phyloP scores from a whole-genome alignment of 2,888 invertebrate species.

The Corythucha ciliata region DNA sequence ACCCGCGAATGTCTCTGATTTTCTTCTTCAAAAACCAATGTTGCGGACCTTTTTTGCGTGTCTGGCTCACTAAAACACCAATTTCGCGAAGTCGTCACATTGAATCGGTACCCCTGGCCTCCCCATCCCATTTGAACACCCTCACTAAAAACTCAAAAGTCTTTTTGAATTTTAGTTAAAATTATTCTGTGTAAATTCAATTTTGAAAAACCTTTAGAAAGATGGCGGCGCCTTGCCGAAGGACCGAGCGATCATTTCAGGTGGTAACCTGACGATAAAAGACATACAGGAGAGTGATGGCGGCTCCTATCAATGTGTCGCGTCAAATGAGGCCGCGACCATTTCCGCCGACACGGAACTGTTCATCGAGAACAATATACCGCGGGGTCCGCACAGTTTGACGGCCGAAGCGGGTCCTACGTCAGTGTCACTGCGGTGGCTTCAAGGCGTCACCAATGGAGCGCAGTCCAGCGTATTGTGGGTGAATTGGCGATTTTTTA shows the following conservation, averaged over 20 bases:
- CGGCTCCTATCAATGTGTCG: constrained; percentile 73
- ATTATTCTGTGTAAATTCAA: no score
- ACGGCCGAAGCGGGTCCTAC: constrained; percentile 61
- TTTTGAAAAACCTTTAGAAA: no score
- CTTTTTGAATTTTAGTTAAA: no score
- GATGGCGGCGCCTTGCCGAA: constrained; percentile 61
- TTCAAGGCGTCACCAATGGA: constrained; percentile 67
- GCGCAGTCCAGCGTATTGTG: constrained; percentile 78
- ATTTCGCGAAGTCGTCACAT: no score
- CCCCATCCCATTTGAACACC: no score
- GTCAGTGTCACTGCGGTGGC: constrained; percentile 72
- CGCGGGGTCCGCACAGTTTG: constrained; percentile 83
- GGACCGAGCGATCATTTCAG: constrained; percentile 56
- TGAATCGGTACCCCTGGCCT: no score
- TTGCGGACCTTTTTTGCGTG: no score
- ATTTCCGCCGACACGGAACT: constrained; percentile 70
- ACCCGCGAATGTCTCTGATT: no score
- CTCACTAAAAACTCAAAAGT: no score
- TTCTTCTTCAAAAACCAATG: no score
- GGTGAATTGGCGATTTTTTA: constrained; percentile 29
- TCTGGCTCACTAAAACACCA: no score
- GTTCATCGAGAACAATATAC: constrained; percentile 74
- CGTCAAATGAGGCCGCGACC: constrained; percentile 80
- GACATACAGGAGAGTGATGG: constrained; percentile 75
- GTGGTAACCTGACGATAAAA: constrained; percentile 73